Conservation (phyloP, 2,113 vertebrate genomes). For the Zeus faber region DNA sequence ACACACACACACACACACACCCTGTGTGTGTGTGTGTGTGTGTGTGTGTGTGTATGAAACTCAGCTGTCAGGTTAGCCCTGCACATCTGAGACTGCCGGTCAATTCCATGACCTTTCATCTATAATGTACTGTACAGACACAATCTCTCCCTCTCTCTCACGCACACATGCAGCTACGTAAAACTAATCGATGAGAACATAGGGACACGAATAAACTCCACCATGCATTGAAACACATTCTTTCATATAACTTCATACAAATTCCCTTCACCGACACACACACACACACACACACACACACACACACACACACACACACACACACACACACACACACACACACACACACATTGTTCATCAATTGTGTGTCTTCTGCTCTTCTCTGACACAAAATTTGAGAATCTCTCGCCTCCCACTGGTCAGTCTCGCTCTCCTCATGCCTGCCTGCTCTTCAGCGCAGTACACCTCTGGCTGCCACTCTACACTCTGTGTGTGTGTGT, state of each 20-base stretch:
- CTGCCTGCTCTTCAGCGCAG: too few species aligned
- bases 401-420: too few species aligned
- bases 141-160: too few species aligned
- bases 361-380: too few species aligned
- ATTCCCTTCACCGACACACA: constrained; percentile 19
- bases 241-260: constrained; percentile 29
- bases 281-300: constrained; percentile 11
- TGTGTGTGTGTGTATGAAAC: constrained; percentile 11
- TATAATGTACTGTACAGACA: too few species aligned
- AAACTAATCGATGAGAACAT: not conserved
- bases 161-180: constrained; percentile 1
- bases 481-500: too few species aligned
- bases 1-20: not conserved
- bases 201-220: constrained; percentile 7
- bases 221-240: constrained; percentile 8
- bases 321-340: constrained; percentile 7
- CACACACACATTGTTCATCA: constrained; percentile 1
- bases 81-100: too few species aligned
- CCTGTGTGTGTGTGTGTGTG: constrained; percentile 7
- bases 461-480: too few species aligned
- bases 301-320: constrained; percentile 11
- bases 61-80: too few species aligned
- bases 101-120: too few species aligned
- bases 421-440: too few species aligned
- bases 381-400: too few species aligned